phyloP scores from a whole-genome alignment of 2,888 invertebrate genomes.

The Macrophya alboannulata region DNA sequence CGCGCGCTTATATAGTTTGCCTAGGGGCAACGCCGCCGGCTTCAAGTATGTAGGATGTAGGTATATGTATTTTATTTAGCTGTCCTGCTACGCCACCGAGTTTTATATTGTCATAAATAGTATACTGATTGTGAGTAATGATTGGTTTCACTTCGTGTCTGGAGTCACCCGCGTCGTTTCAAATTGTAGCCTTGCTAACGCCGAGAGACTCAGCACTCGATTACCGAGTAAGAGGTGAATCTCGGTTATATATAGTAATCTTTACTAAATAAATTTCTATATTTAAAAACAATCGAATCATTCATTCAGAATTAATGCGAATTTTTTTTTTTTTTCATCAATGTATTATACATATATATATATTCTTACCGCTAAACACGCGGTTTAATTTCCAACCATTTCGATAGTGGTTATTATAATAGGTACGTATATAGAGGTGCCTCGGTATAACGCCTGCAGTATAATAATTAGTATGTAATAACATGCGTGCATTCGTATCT shows the following conservation, averaged over 20 bases:
- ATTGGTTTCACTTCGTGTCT: constrained; percentile 43
- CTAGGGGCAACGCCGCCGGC: constrained; percentile 28
- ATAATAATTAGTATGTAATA: background rate
- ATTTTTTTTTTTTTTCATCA: too few relatives aligned
- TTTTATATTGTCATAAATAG: constrained; percentile 42
- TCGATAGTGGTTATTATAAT: too few relatives aligned
- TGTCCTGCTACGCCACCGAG: background rate
- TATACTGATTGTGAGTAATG: constrained; percentile 49
- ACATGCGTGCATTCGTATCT: constrained; percentile 7
- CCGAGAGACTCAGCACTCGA: background rate
- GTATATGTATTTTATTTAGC: constrained; percentile 30
- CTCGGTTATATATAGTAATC: background rate
- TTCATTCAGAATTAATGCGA: too few relatives aligned
- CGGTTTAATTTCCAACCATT: too few relatives aligned
- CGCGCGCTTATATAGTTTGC: constrained; percentile 6
- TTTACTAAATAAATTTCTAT: background rate
- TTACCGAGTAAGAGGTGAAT: background rate
- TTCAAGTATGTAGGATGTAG: background rate
- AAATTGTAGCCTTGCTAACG: constrained; percentile 14
- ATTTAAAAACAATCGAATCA: background rate
- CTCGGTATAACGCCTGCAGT: constrained; percentile 15
- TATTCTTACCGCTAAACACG: too few relatives aligned
- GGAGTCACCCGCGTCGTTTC: constrained; percentile 37
- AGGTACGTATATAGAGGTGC: background rate
- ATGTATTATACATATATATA: too few relatives aligned